phyloP scores from a whole-genome alignment of 2,113 vertebrate genomes.

The Cnemophilus loriae region DNA sequence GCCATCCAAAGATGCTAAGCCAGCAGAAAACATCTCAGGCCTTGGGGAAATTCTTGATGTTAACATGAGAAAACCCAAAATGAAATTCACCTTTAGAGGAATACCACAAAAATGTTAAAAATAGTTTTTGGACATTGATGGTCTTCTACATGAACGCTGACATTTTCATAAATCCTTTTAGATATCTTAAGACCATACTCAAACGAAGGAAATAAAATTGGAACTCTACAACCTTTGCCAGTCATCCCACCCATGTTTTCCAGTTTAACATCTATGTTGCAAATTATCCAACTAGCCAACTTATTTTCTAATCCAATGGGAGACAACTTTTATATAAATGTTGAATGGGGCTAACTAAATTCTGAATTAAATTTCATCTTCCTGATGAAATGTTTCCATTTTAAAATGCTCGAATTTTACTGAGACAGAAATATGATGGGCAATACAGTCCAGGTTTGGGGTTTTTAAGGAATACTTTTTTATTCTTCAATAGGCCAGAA shows the following conservation, averaged over 20 bases:
- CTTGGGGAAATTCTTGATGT: neutral
- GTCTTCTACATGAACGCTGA: neutral
- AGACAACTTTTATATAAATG: neutral
- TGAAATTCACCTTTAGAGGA: neutral
- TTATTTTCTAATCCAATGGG: neutral
- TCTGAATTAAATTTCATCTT: neutral
- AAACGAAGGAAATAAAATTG: neutral
- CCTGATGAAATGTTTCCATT: neutral
- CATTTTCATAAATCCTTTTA: neutral
- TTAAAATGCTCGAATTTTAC: neutral
- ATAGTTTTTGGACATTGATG: neutral
- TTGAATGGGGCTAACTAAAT: neutral
- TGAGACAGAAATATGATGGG: neutral
- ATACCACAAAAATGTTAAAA: neutral
- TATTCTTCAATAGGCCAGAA: neutral
- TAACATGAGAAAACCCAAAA: neutral
- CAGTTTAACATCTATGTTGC: neutral
- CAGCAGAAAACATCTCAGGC: neutral
- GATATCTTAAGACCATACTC: neutral
- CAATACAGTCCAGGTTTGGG: accelerated
- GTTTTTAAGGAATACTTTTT: neutral
- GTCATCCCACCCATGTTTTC: neutral
- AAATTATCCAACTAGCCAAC: neutral
- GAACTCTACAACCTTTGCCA: neutral
- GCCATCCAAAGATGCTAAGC: neutral